Percentiles rank a stretch among this genome's conserved stretches.
phyloP scores from a whole-genome alignment of 2,888 invertebrate genomes.

The Cheiracanthium punctorium region DNA sequence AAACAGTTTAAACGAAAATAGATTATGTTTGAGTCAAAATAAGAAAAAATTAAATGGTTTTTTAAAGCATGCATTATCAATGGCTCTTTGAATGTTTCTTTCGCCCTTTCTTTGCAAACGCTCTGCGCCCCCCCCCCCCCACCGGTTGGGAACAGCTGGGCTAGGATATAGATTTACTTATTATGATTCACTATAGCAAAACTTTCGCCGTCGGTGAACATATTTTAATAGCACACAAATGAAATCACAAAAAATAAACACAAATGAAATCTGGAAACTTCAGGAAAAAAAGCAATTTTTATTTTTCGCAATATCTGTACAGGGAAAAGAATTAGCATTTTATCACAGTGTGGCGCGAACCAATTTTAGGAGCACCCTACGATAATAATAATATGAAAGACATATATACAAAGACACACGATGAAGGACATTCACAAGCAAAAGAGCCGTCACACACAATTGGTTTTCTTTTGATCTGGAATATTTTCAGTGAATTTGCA shows the following conservation, averaged over 20 bases:
- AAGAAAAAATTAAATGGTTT: no score
- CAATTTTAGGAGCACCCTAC: constrained; percentile 56
- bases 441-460: background rate
- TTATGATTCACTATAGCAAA: no score
- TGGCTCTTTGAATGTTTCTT: no score
- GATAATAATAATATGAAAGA: constrained; percentile 56
- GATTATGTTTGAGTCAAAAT: no score
- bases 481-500: background rate
- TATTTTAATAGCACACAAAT: no score
- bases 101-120: no score
- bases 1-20: no score
- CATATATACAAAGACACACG: constrained; percentile 54
- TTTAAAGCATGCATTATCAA: no score
- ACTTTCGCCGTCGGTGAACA: no score
- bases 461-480: background rate
- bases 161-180: no score
- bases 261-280: background rate
- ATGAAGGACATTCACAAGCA: constrained; percentile 23
- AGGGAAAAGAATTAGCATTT: constrained; percentile 50
- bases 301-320: constrained; percentile 59
- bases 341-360: constrained; percentile 67
- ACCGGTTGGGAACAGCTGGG: no score
- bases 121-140: no score
- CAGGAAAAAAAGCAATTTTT: constrained; percentile 48
- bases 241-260: background rate